Base-by-base conservation (phyloP, 64 coral and sea anemone species). In the Actinia tenebrosa region DNA sequence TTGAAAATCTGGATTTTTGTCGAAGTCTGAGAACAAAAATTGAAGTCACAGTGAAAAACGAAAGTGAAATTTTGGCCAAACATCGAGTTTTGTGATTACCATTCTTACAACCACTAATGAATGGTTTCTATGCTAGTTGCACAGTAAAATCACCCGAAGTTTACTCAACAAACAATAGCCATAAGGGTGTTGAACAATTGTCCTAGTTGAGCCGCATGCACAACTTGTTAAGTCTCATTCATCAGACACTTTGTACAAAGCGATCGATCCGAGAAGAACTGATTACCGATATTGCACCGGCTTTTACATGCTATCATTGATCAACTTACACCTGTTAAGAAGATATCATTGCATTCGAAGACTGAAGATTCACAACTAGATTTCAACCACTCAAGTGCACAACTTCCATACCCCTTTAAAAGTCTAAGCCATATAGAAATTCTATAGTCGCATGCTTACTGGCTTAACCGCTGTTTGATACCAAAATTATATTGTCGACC, bases 61-160 rank as follows among this genome's bases (percentile, higher is more conserved):
- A 37, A 58, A 58, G 56, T 58, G 56, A 58, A 66, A 66, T 23
- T 7, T 5, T 66, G 19, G 7, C 9, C 63, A 72, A 72, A 72
- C 69, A 30, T 72, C 10, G 14, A 56, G 55, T 15, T 10, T 7
- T 7, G 55, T 58, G 6, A 16, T 75, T 13, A 26, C 25, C n/a
- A 15, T 27, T 42, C 69, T 10, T 13, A 10, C 13, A 30, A 3
- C 23, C 14, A 5, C 3, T 2, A 15, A 30, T 75, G 56, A 75
- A 75, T 75, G 69, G 69, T 75, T 75, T 75, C 69, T 42, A 75
- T 75, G 69, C 69, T 75, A 75, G 27, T 75, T 75, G 69, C 69
- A 75, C 26, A 27, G 26, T 75, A 75, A 75, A 75, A 75, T 75
- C 69, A 30, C 25, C 69, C 25, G 11, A 75, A 30, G 69, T 75